Percentiles rank a stretch among this genome's conserved stretches.
These are phyloP conservation scores for Brienomyrus brachyistius DNA, from an alignment of 2,113 vertebrate species.

Conservation along the genomic window DNA sequence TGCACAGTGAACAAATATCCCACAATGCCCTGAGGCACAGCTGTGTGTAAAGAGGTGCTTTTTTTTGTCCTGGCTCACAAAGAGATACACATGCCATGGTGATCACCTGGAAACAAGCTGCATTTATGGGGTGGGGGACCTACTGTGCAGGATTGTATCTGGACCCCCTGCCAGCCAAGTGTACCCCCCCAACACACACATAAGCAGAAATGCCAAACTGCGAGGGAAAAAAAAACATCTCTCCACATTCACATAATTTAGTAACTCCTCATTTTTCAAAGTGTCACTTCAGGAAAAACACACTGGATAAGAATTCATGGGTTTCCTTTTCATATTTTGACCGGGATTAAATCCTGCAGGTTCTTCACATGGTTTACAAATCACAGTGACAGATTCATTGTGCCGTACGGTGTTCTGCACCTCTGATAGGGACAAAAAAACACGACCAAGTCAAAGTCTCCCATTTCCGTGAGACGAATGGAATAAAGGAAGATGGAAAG, in stretches of 20 bases:
- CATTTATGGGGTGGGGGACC: background rate
- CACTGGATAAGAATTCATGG: background rate
- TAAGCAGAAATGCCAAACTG: background rate
- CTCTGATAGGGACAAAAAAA: background rate
- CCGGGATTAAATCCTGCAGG: background rate
- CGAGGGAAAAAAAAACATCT: background rate
- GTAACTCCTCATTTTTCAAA: background rate
- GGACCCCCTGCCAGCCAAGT: background rate
- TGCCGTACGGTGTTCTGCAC: background rate
- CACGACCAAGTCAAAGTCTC: background rate
- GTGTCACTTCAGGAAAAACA: background rate
- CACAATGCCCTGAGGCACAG: constrained; percentile 5
- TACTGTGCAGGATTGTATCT: background rate
- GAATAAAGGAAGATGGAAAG: background rate
- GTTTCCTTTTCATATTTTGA: background rate
- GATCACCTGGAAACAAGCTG: constrained; percentile 19
- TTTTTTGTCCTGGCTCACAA: constrained; percentile 4
- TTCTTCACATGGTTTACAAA: background rate
- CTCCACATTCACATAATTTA: background rate
- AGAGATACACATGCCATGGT: constrained; percentile 3
- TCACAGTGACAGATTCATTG: background rate
- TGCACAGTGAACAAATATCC: constrained; percentile 42
- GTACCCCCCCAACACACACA: background rate
- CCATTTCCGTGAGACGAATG: background rate
- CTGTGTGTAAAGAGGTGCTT: constrained; percentile 3